Conservation (phyloP, 2,888 invertebrate species). For the Macrophya annulata region DNA sequence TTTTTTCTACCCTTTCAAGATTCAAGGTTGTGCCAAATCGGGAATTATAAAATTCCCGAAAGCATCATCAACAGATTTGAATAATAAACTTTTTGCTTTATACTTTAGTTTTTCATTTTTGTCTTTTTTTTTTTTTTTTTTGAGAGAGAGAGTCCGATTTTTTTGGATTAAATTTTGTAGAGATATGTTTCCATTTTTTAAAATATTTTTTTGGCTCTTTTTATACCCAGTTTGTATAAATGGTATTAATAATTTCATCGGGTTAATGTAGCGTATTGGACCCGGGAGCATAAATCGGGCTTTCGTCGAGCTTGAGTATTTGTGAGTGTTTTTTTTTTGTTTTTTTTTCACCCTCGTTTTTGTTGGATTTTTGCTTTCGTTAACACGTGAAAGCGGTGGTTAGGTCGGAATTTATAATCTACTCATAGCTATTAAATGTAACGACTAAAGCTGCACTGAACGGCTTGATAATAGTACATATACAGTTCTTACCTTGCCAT, state of each 20-base stretch:
- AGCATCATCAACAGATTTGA: not conserved
- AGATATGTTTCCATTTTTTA: not conserved
- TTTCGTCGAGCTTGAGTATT: slow-evolving; percentile 11
- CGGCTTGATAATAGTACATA: slow-evolving; percentile 42
- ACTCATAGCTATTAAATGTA: slow-evolving; percentile 65
- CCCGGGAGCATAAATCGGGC: not conserved
- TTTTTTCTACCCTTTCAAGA: not conserved
- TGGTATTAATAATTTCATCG: slow-evolving; percentile 34
- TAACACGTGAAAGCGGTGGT: slow-evolving; percentile 28
- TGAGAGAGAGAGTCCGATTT: not conserved
- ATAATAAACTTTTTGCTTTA: not conserved
- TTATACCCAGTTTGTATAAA: not conserved
- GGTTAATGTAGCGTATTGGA: slow-evolving; percentile 47
- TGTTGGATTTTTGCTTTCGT: not conserved
- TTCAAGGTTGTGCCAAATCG: no score
- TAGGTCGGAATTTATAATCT: slow-evolving; percentile 39
- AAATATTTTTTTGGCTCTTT: not conserved
- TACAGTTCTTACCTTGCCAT: not conserved
- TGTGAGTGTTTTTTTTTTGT: not conserved
- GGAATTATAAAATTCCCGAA: not conserved
- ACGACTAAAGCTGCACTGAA: slow-evolving; percentile 67
- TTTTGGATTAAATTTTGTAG: not conserved
- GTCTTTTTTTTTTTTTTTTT: not conserved
- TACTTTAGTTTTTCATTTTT: no score
- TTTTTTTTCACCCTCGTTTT: not conserved